Percentiles rank a stretch among this genome's conserved stretches.
Evolutionary conservation across 2,113 vertebrate species (phyloP).

Genomic region (Petaurus breviceps): DNA sequence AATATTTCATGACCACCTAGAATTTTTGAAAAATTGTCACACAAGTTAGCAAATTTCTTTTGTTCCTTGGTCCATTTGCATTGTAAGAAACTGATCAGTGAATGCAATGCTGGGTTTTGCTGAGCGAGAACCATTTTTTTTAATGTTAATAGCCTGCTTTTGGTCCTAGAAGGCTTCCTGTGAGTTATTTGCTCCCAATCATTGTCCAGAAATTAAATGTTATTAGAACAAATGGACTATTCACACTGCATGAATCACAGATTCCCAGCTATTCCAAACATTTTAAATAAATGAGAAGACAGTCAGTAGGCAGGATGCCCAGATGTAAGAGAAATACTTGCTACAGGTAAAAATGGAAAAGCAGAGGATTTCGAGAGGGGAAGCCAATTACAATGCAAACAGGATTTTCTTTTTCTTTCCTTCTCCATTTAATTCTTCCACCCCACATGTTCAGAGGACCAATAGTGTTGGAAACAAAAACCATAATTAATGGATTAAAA

Average conservation of each 20-base stretch:
- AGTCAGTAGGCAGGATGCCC: not conserved
- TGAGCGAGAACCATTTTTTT: not conserved
- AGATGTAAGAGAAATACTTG: not conserved
- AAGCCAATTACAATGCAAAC: not conserved
- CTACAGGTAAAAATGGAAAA: not conserved
- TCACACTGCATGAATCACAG: not conserved
- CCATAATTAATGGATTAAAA: not conserved
- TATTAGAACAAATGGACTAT: conserved; percentile 4
- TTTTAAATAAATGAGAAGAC: not conserved
- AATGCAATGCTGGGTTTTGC: conserved; percentile 1
- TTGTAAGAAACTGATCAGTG: not conserved
- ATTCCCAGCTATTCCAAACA: not conserved
- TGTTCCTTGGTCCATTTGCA: not conserved
- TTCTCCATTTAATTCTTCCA: not conserved
- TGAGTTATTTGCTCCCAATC: not conserved
- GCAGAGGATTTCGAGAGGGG: not conserved
- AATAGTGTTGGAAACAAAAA: not conserved
- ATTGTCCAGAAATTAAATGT: not conserved
- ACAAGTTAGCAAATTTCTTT: not conserved
- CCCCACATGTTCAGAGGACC: not conserved
- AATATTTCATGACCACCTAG: not conserved
- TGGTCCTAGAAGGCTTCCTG: not conserved
- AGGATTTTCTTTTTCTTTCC: not conserved
- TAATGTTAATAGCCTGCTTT: conserved; percentile 17
- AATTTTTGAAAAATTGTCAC: not conserved